Base-by-base conservation (phyloP, 2,797 vertebrate species). In the Lycodopsis pacificus region DNA sequence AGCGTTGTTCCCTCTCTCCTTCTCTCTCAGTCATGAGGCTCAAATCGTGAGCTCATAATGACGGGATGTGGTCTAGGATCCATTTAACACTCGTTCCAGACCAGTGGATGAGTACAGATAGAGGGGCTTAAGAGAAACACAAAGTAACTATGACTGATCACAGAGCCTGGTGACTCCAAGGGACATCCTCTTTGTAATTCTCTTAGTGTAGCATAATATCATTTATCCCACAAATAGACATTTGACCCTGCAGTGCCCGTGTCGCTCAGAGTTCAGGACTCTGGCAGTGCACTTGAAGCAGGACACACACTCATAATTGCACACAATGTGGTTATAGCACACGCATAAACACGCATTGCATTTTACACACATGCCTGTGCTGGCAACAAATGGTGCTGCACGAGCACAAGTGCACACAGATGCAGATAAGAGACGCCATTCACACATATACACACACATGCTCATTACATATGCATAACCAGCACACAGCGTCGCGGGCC, bases 131-230 rank as follows among this genome's bases (percentile, higher is more conserved):
- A 81, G 88, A 91, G 88, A 87, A 88, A 38, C 86, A 90, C 84
- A 92, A 88, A 92, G 86, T 93, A 94, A 94, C 92, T 86, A 85
- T 94, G 94, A 94, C 85, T 92, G 91, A 94, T 95, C 62, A 73
- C 82, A n/a, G 71, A 80, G 88, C 87, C 87, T 32, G 73, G 73
- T 86, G 90, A 91, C 92, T 92, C 85, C 89, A 78, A 92, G 93
- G 92, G 92, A 94, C 92, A 92, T 94, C 92, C 93, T 93, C 91
- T 89, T 73, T 92, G 91, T 93, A 93, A 94, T 94, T 94, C 94
- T 91, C 92, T 92, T 94, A 93, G 89, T 90, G 93, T 86, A 82
- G 91, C 91, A 89, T 92, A 93, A 93, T 93, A 86, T 91, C 83
- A 94, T 95, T 93, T 94, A 93, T 92, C 93, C 90, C 66, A 67